Evolutionary conservation across 2,797 vertebrate species (phyloP).

Genomic region (Neopelma chrysocephalum): DNA sequence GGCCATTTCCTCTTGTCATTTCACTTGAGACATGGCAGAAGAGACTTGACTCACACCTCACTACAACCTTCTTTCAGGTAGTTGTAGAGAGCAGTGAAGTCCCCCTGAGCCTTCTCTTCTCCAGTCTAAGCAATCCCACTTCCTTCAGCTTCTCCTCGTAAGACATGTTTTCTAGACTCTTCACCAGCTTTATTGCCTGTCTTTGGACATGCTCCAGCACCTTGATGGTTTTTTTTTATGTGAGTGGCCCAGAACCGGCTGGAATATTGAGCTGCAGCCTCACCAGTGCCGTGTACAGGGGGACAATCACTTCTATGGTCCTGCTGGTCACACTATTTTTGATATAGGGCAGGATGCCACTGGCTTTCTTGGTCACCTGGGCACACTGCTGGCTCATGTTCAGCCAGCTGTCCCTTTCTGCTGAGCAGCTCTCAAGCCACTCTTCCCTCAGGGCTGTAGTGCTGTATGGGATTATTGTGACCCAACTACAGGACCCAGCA

Average conservation of each 20-base stretch:
- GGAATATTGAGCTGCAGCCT: neutral
- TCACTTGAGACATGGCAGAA: neutral
- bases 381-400: neutral
- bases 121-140: neutral
- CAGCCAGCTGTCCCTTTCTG: neutral
- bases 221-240: too few relatives aligned
- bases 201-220: neutral
- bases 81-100: neutral
- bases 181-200: neutral
- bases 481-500: neutral
- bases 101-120: neutral
- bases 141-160: neutral
- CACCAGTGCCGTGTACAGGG: too few relatives aligned
- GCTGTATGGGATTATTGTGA: neutral
- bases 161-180: neutral
- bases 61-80: neutral
- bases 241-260: neutral
- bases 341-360: neutral
- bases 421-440: neutral
- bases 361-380: neutral
- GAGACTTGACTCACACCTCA: neutral
- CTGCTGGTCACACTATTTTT: too few relatives aligned
- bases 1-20: neutral
- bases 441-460: neutral
- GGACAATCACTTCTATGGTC: neutral